phyloP scores from a whole-genome alignment of 2,113 vertebrate genomes.

The Ophiodon elongatus region DNA sequence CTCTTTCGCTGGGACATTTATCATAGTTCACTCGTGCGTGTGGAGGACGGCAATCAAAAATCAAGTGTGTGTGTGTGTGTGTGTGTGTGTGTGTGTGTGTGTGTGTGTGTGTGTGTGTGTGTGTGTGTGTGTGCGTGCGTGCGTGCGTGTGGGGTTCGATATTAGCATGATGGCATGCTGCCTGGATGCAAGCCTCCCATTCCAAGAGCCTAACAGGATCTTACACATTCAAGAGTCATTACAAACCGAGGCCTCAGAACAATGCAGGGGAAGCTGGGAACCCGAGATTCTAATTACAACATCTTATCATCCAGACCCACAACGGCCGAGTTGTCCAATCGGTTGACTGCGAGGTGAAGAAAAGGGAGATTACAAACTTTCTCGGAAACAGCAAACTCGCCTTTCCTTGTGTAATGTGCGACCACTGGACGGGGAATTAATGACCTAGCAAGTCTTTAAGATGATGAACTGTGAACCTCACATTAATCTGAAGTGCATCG shows the following conservation, averaged over 20 bases:
- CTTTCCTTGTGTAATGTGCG: not conserved
- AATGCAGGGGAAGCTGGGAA: not conserved
- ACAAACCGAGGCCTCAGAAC: constrained; percentile 4
- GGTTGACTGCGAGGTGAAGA: constrained; percentile 1
- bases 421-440: not conserved
- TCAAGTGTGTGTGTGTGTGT: not conserved
- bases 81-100: too few relatives aligned
- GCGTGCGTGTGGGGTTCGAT: not conserved
- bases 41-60: constrained; percentile 34
- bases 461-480: not conserved
- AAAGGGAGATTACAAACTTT: constrained; percentile 7
- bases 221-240: constrained; percentile 32
- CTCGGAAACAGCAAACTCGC: not conserved
- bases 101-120: not conserved
- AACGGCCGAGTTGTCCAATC: not conserved
- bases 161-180: constrained; percentile 35
- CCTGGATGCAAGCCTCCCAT: constrained; percentile 1
- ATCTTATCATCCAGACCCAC: constrained; percentile 8
- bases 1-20: constrained; percentile 24
- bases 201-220: constrained; percentile 10
- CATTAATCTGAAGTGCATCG: constrained; percentile 17
- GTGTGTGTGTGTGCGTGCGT: too few relatives aligned
- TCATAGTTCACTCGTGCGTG: constrained; percentile 21
- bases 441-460: constrained; percentile 7
- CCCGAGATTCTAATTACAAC: constrained; percentile 7